A percentile compares a stretch with the other conserved stretches of the same genome.
Evolutionary conservation across 2,113 vertebrate genomes (phyloP).

Genomic region (Prochilodus magdalenae): DNA sequence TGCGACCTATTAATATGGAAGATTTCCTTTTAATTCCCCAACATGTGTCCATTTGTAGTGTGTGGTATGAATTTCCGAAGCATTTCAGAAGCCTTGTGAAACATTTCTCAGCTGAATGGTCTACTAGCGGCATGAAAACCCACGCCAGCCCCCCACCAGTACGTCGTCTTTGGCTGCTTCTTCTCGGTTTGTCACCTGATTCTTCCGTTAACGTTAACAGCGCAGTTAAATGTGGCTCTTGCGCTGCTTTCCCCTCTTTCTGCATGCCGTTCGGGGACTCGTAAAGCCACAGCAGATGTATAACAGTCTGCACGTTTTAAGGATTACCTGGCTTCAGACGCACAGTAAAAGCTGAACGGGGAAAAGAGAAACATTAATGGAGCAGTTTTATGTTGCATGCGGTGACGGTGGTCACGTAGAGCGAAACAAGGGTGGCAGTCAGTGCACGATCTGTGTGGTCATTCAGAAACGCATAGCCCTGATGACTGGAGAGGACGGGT

Average conservation of each 20-base stretch:
- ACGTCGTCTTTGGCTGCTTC: constrained; percentile 2
- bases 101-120: constrained; percentile 10
- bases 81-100: neutral
- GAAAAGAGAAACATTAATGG: constrained; percentile 88
- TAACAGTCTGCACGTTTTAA: constrained; percentile 96
- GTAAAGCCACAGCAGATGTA: constrained; percentile 97
- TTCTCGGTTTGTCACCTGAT: constrained; percentile 65
- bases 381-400: constrained; percentile 87
- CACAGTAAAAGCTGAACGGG: constrained; percentile 88
- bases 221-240: constrained; percentile 84
- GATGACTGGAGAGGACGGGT: constrained; percentile 9
- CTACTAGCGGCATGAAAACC: constrained; percentile 5
- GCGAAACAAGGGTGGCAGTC: constrained; percentile 78
- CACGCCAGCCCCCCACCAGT: neutral
- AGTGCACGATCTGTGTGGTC: constrained; percentile 45
- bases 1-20: constrained; percentile 15
- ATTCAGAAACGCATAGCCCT: constrained; percentile 41
- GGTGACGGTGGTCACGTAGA: constrained; percentile 73
- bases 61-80: constrained; percentile 5
- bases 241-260: constrained; percentile 66
- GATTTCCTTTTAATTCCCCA: constrained; percentile 37
- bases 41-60: constrained; percentile 30
- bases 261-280: constrained; percentile 84
- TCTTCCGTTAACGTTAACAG: constrained; percentile 83
- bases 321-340: constrained; percentile 91